A percentile compares a stretch with the other conserved stretches of the same genome.
Conservation (phyloP, 2,888 invertebrate species). For the Dromius quadrimaculatus region DNA sequence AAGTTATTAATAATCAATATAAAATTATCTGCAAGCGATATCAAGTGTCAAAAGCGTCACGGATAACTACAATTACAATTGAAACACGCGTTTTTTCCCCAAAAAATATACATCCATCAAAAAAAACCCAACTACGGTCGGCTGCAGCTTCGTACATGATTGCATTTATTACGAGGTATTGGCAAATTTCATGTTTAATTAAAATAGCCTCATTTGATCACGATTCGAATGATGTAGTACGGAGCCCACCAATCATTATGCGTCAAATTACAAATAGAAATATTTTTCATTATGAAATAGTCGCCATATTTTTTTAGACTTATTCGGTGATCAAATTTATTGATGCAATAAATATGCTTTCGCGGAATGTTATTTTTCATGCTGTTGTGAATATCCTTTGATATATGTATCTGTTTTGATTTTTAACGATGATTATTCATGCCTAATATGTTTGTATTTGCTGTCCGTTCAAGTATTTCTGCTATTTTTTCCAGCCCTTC, state of each 20-base stretch:
- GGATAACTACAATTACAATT: no score
- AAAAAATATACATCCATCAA: slow-evolving; percentile 1
- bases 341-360: slow-evolving; percentile 21
- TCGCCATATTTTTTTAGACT: slow-evolving; percentile 24
- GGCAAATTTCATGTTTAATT: slow-evolving; percentile 41
- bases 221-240: slow-evolving; percentile 12
- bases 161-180: slow-evolving; percentile 32
- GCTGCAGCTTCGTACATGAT: slow-evolving; percentile 20
- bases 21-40: no score
- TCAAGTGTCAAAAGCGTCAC: no score
- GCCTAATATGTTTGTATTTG: no score
- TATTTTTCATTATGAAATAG: slow-evolving; percentile 30
- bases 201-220: slow-evolving; percentile 40
- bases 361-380: neutral
- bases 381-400: neutral
- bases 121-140: neutral
- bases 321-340: slow-evolving; percentile 20
- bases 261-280: slow-evolving; percentile 27
- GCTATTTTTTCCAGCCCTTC: no score
- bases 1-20: no score
- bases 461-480: no score
- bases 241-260: slow-evolving; percentile 13
- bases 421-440: no score
- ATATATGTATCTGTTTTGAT: slow-evolving; percentile 7
- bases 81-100: no score